Evolutionary conservation across 1,140 invertebrate species (phyloP), one percentile per base, ranked within the genome.

Genomic region (Bombus turneri): DNA sequence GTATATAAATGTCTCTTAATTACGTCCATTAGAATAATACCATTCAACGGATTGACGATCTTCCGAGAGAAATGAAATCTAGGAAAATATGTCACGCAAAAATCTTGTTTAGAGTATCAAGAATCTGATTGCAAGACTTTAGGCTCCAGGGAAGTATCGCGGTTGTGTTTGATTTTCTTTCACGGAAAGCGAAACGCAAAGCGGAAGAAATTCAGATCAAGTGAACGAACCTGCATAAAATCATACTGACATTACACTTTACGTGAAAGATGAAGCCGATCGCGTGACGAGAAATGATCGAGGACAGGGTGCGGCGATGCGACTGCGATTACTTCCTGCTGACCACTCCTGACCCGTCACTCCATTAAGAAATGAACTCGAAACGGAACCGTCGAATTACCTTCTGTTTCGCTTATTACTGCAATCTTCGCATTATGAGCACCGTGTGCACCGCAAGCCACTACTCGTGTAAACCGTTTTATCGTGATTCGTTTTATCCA

Each of bases 301-400:
- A 47, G 76, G 37, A 85, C 86, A 80, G 86, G 86, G 86, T 80
- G 86, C 82, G 86, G 75, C 76, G 69, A 68, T 86, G 73, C 64
- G 64, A 71, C 43, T 77, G 73, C 53, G 72, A 41, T 74, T 73
- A 73, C 59, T 87, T 87, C 81, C 75, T 73, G 86, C 75, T 84
- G 71, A 72, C 74, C 85, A 83, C 85, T 86, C 81, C 86, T 84
- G 22, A 34, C 43, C 75, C 66, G 76, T 85, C 75, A 31, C 81
- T 57, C 75, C 41, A 87, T 75, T 85, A 74, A 87, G 57, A 80
- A 87, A 87, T 74, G 76, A 87, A 79, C 75, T 84, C 79, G 71
- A 53, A 86, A 82, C 84, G 73, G 85, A 82, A 86, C 85, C 62
- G 59, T 81, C 84, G 62, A 68, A 43, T 85, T 85, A 85, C 79